Evolutionary conservation across 2,113 vertebrate species (phyloP).

Genomic region (Morone saxatilis): DNA sequence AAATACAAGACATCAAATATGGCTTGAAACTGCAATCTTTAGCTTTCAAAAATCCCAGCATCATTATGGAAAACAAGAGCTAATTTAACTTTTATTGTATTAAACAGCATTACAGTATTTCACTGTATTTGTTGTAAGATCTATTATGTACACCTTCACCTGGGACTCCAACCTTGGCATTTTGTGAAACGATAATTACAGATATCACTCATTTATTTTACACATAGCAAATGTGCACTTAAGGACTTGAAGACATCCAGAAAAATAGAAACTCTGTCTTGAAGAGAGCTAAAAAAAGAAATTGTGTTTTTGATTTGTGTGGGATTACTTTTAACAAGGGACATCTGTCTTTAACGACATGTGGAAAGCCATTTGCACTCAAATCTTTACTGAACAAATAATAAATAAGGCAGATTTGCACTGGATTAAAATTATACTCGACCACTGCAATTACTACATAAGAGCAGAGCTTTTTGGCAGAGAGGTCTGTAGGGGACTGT

Average conservation of each 20-base stretch:
- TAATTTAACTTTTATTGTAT: neutral
- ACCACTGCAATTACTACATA: conserved; percentile 41
- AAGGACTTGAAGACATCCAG: neutral
- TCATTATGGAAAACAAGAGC: neutral
- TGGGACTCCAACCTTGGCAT: neutral
- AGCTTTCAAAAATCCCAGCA: neutral
- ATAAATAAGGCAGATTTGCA: conserved; percentile 65
- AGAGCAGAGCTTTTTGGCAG: conserved; percentile 45
- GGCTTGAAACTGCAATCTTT: neutral
- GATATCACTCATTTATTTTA: neutral
- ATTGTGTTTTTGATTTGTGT: conserved; percentile 40
- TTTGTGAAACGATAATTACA: neutral
- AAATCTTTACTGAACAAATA: conserved; percentile 45
- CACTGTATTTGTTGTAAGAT: neutral
- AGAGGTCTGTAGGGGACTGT: conserved; percentile 26
- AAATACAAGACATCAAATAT: neutral
- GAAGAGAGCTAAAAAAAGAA: conserved; percentile 10
- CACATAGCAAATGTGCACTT: neutral
- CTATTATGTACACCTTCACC: neutral
- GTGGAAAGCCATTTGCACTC: conserved; percentile 22
- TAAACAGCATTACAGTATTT: neutral
- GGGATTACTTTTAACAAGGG: conserved; percentile 51
- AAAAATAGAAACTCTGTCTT: conserved; percentile 9
- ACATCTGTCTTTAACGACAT: conserved; percentile 60
- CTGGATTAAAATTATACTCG: conserved; percentile 54